Percentiles rank a stretch among this genome's conserved stretches.
Evolutionary conservation across 2,797 vertebrate genomes (phyloP).

Genomic region (Rallus crepitans): DNA sequence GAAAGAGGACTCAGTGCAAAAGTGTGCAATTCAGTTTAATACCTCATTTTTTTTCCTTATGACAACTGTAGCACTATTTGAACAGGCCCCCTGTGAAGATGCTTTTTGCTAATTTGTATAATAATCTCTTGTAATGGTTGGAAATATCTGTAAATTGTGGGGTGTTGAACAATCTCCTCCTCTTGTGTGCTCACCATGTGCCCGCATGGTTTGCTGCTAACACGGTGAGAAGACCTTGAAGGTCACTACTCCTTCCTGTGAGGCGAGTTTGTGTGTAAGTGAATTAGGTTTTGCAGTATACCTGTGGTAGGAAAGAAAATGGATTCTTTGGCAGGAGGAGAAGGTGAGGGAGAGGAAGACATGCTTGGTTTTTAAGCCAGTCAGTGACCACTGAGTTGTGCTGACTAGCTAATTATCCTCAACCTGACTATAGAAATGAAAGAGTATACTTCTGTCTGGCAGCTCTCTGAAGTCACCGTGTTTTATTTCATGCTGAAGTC

Average conservation of each 20-base stretch:
- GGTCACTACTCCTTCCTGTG: background rate
- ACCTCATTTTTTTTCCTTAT: fast-evolving
- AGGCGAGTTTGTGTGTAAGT: background rate
- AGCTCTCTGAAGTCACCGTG: background rate
- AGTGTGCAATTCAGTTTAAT: background rate
- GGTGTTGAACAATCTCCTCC: background rate
- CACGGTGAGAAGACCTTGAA: background rate
- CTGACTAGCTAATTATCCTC: background rate
- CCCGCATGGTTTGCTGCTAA: background rate
- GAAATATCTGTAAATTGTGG: background rate
- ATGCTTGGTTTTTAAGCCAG: background rate
- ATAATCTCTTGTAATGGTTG: background rate
- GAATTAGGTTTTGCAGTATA: background rate
- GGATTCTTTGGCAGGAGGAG: background rate
- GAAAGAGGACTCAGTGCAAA: background rate
- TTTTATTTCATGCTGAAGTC: background rate
- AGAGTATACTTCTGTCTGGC: background rate
- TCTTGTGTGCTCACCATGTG: fast-evolving
- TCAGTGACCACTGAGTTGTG: background rate
- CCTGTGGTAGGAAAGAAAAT: background rate
- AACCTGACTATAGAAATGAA: background rate
- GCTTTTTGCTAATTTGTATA: background rate
- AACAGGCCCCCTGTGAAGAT: background rate
- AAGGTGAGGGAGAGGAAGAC: background rate
- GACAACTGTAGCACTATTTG: background rate